phyloP scores from a whole-genome alignment of 2,113 vertebrate genomes.

The Cottus gobio region DNA sequence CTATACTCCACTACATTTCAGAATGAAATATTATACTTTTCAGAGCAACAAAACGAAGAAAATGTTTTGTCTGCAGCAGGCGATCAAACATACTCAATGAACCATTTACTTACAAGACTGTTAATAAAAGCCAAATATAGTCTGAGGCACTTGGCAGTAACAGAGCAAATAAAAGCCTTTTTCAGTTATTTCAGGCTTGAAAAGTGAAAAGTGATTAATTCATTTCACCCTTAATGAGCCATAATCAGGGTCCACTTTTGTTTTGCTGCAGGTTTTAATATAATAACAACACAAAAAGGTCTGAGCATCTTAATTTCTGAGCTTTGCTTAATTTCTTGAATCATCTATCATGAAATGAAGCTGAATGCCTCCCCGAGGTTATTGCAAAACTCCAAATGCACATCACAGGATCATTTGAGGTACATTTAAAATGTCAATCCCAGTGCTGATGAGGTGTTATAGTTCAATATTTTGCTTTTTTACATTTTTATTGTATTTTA shows the following conservation, averaged over 20 bases:
- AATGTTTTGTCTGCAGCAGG: not conserved
- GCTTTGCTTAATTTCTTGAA: constrained; percentile 25
- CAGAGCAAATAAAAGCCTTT: not conserved
- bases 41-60: not conserved
- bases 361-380: not conserved
- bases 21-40: not conserved
- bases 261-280: constrained; percentile 23
- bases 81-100: not conserved
- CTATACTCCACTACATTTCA: not conserved
- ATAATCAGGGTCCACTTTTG: constrained; percentile 8
- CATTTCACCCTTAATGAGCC: constrained; percentile 17
- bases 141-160: not conserved
- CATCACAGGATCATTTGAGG: not conserved
- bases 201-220: not conserved
- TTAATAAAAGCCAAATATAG: not conserved
- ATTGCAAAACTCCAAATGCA: not conserved
- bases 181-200: not conserved
- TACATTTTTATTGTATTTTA: not conserved
- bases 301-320: constrained; percentile 30
- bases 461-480: not conserved
- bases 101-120: not conserved
- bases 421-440: not conserved
- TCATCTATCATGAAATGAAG: constrained; percentile 29
- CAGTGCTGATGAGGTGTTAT: not conserved
- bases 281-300: constrained; percentile 8